Percentiles rank a stretch among this genome's conserved stretches.
phyloP scores from a whole-genome alignment of 2,888 invertebrate species.

The Rhamphomyia laevipes region DNA sequence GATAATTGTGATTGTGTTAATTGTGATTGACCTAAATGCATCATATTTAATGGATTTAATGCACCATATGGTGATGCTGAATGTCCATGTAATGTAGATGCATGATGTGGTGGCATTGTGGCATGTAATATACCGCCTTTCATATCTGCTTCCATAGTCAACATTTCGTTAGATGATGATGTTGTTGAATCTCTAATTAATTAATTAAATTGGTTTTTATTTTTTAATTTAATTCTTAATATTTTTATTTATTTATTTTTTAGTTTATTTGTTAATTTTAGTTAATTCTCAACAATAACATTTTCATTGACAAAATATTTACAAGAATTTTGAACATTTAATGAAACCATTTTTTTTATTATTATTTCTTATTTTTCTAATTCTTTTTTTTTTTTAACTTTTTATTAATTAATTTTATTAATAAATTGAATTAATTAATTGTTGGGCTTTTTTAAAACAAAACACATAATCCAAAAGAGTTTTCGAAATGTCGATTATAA shows the following conservation, averaged over 20 bases:
- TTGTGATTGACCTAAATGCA: slow-evolving; percentile 52
- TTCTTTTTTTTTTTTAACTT: not conserved
- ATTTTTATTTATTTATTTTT: no score
- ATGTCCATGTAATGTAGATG: slow-evolving; percentile 50
- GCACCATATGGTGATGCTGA: slow-evolving; percentile 52
- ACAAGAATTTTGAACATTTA: slow-evolving; percentile 14
- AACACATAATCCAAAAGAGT: not conserved
- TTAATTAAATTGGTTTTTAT: not conserved
- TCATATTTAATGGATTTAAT: slow-evolving; percentile 59
- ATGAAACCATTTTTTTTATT: slow-evolving; percentile 15
- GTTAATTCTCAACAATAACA: not conserved
- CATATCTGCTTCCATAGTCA: slow-evolving; percentile 86
- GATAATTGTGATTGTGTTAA: slow-evolving; percentile 48
- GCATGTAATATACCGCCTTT: slow-evolving; percentile 80
- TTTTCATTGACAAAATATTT: not conserved
- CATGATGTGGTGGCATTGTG: slow-evolving; percentile 76
- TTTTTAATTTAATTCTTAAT: no score
- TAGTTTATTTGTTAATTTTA: not conserved
- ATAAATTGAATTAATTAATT: slow-evolving; percentile 12
- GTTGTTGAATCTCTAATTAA: not conserved
- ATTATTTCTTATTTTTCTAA: not conserved
- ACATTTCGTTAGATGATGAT: slow-evolving; percentile 51
- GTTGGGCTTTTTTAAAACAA: no score
- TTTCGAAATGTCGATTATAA: no score
- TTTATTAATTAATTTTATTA: slow-evolving; percentile 6